Percentiles rank a stretch among this genome's conserved stretches.
phyloP scores from a whole-genome alignment of 2,797 vertebrate genomes.

The Pogoniulus pusillus region DNA sequence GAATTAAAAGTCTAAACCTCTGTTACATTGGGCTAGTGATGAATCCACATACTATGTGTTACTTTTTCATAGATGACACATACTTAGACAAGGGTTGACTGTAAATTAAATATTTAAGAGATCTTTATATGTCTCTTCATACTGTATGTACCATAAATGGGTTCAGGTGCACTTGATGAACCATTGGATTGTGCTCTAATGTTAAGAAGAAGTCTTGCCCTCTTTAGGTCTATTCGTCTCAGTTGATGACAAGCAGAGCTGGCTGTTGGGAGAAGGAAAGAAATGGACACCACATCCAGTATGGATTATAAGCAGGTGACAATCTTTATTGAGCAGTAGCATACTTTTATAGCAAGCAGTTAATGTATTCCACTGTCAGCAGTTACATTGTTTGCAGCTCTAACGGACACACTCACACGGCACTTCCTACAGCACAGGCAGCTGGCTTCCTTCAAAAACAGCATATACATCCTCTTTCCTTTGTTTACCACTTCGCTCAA shows the following conservation, averaged over 20 bases:
- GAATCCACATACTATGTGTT: conserved; percentile 6
- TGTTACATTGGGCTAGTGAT: conserved; percentile 33
- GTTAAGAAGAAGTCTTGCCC: background rate
- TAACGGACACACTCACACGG: no score
- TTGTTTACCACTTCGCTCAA: no score
- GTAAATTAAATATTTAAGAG: conserved; percentile 34
- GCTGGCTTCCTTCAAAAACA: no score
- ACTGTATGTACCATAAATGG: background rate
- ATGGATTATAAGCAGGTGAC: no score
- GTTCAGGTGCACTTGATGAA: background rate
- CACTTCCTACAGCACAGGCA: no score
- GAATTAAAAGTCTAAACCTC: conserved; percentile 45
- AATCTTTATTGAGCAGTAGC: no score
- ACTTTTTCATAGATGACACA: conserved; percentile 16
- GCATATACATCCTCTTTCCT: no score
- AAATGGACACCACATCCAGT: no score
- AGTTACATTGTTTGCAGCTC: no score
- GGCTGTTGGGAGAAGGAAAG: no score
- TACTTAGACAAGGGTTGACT: background rate
- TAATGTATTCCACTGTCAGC: no score
- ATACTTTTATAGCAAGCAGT: no score
- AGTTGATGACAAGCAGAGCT: background rate
- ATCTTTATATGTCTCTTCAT: conserved; percentile 3
- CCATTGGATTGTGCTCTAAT: background rate
- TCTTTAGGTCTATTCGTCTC: background rate